These are phyloP conservation scores for Parotocinclus haroldoi DNA, from an alignment of 2,797 vertebrate species.

Conservation along the genomic window DNA sequence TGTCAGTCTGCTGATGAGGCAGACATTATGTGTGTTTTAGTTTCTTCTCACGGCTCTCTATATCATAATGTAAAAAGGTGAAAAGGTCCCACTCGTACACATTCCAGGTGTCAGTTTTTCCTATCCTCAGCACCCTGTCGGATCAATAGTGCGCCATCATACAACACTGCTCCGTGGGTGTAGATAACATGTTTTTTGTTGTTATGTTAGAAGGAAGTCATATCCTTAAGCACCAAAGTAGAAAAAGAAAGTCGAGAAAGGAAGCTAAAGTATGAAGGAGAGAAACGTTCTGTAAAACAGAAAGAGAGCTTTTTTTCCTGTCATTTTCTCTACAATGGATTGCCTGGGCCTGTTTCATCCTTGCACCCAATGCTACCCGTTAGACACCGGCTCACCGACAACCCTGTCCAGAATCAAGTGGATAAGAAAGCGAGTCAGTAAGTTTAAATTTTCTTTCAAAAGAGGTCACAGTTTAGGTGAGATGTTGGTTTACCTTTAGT, in stretches of 20 bases:
- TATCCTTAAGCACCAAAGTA: neutral
- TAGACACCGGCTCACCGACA: no score
- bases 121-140: neutral
- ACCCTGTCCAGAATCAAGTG: no score
- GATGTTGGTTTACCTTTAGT: no score
- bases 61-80: neutral
- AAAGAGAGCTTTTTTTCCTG: no score
- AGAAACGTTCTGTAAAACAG: constrained; percentile 4
- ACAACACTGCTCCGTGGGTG: neutral
- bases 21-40: neutral
- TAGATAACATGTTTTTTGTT: neutral
- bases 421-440: no score
- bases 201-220: neutral
- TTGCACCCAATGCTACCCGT: no score
- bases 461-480: no score
- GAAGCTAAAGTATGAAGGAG: constrained; percentile 28
- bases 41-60: neutral
- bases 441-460: no score
- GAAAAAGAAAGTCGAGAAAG: neutral
- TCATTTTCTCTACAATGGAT: no score
- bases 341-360: no score
- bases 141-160: constrained; percentile 2
- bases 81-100: neutral
- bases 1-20: neutral
- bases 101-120: neutral